Evolutionary conservation across 2,113 vertebrate genomes (phyloP).

Genomic region (Eubucco bourcierii): DNA sequence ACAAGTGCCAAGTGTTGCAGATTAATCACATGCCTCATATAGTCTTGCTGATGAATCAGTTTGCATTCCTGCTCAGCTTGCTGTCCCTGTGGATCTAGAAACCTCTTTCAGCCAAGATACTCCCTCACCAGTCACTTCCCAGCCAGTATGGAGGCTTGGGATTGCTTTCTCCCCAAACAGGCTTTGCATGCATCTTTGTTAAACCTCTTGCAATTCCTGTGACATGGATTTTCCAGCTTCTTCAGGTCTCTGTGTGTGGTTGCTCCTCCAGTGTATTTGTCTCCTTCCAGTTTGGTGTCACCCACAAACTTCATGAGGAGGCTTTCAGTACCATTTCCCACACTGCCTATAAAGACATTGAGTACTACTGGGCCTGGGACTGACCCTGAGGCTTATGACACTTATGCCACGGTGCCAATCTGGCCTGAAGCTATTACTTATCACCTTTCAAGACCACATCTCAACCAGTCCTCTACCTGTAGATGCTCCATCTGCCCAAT

Average conservation of each 20-base stretch:
- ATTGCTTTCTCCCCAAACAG: neutral
- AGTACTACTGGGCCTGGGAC: neutral
- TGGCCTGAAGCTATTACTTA: neutral
- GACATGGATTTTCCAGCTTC: neutral
- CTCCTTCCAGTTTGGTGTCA: neutral
- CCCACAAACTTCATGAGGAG: neutral
- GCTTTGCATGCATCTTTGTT: neutral
- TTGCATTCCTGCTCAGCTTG: neutral
- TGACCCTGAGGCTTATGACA: neutral
- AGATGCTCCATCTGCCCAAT: neutral
- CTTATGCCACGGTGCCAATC: neutral
- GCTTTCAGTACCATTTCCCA: neutral
- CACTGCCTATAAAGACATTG: neutral
- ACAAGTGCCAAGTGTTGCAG: neutral
- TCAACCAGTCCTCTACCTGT: neutral
- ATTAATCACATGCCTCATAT: neutral
- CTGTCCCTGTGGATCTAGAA: neutral
- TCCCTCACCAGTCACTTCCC: neutral
- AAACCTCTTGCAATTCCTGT: neutral
- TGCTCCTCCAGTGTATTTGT: neutral
- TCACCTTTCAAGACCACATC: neutral
- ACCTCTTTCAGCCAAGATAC: neutral
- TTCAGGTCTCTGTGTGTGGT: neutral
- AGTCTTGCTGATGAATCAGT: neutral
- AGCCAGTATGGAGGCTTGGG: neutral